Evolutionary conservation across 2,888 invertebrate species (phyloP), one percentile per base, ranked within the genome.

Genomic region (Lasioglossum lativentre): DNA sequence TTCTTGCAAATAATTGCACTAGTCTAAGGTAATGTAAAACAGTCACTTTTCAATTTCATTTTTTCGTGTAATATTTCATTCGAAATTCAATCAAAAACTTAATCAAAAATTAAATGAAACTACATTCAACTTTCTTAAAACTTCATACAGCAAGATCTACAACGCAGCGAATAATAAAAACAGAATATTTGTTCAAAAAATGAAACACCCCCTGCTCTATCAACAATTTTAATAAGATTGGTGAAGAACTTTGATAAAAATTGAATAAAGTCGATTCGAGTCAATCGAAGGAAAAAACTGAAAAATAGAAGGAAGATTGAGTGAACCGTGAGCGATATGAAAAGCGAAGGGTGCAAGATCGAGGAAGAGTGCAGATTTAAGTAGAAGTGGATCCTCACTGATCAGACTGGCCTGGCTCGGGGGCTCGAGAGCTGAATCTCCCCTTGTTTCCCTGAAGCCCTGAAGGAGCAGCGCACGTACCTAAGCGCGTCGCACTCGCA

Each of bases 401-500:
- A 56, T 38, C 34, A 52, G 42, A 77, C 27, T 40, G 68, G 6
- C 23, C 16, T 42, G 12, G 70, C 34, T 14, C 59, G 59, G 34
- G 42, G 45, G 42, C 12, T 27, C 68, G 38, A 47, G 30, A 23
- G 52, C 8, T 19, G 68, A 19, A 70, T 77, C 85, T 83, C 75
- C 74, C 78, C 82, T 68, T 78, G 88, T 79, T 88, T 85, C 23
- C 23, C 23, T 52, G 52, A 23, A 52, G 52, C 78, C 34, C 74
- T 77, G 75, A 76, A 81, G 79, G 74, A 76, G 75, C 45, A 83
- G 80, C 88, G 88, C 86, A 89, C 92, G 87, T 52, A 52, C 52
- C 52, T 89, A 86, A 83, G 83, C 90, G 88, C 89, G 90, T 89
- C 90, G 88, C 89, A 85, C 86, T 89, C 86, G 87, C 92, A 78